phyloP scores from a whole-genome alignment of 2,888 invertebrate species.

The Synanthedon andrenaeformis region DNA sequence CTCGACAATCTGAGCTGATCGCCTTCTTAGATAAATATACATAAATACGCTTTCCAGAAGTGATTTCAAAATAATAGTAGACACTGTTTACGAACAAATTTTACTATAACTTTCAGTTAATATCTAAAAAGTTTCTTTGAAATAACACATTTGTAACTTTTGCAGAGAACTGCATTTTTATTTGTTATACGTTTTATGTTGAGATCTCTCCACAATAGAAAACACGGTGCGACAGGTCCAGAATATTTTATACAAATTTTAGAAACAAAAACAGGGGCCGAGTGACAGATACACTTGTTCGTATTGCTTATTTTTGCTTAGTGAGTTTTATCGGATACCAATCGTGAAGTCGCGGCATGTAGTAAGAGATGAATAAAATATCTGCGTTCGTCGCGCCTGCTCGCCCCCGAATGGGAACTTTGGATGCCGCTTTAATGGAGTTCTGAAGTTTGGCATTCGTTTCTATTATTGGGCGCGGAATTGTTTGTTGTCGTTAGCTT shows the following conservation, averaged over 20 bases:
- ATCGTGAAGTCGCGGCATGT: slow-evolving; percentile 51
- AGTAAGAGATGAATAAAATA: slow-evolving; percentile 61
- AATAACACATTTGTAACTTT: no score
- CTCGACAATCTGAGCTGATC: no score
- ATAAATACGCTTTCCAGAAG: no score
- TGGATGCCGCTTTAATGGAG: slow-evolving; percentile 55
- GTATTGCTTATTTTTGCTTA: slow-evolving; percentile 62
- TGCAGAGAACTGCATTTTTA: neutral
- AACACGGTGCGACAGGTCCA: slow-evolving; percentile 38
- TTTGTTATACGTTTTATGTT: slow-evolving; percentile 2
- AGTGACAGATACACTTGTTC: slow-evolving; percentile 68
- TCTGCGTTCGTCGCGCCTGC: slow-evolving; percentile 46
- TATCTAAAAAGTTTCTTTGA: no score
- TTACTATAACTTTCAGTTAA: no score
- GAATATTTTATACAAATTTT: slow-evolving; percentile 71
- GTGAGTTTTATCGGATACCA: slow-evolving; percentile 56
- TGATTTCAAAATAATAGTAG: no score
- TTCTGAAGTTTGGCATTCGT: slow-evolving; percentile 58
- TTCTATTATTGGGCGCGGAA: slow-evolving; percentile 51
- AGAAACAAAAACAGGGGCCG: slow-evolving; percentile 63
- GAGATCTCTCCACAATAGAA: slow-evolving; percentile 1
- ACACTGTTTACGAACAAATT: no score
- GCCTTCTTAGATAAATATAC: neutral
- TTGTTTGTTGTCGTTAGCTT: slow-evolving; percentile 59
- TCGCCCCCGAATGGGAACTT: slow-evolving; percentile 53